Evolutionary conservation across 2,888 invertebrate species (phyloP).

Genomic region (Trisateles emortualis): DNA sequence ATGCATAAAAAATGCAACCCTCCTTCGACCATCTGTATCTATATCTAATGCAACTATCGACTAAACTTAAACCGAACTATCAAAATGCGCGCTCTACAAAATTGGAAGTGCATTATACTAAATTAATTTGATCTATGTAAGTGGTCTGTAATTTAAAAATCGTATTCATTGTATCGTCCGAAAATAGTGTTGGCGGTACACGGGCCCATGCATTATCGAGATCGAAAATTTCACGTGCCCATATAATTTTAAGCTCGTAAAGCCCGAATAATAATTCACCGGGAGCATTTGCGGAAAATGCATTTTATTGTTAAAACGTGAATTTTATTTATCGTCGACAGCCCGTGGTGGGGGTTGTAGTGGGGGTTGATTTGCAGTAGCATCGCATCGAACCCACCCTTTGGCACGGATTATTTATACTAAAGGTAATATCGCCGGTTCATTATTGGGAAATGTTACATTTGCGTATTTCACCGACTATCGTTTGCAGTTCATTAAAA

Average conservation of each 20-base stretch:
- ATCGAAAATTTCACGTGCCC: constrained; percentile 86
- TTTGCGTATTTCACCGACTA: constrained; percentile 79
- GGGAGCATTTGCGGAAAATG: constrained; percentile 87
- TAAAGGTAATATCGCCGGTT: constrained; percentile 85
- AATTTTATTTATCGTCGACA: constrained; percentile 87
- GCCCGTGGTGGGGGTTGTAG: constrained; percentile 71
- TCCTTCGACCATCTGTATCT: constrained; percentile 36
- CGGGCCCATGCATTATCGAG: constrained; percentile 79
- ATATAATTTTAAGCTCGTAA: constrained; percentile 87
- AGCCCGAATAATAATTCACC: constrained; percentile 84
- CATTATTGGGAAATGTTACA: constrained; percentile 85
- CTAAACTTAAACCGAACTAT: constrained; percentile 8
- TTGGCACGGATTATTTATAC: constrained; percentile 85
- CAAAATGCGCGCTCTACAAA: constrained; percentile 26
- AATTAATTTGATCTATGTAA: constrained; percentile 46
- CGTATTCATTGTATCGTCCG: constrained; percentile 53
- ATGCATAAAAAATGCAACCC: constrained; percentile 69
- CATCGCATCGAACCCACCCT: constrained; percentile 83
- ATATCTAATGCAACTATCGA: constrained; percentile 24
- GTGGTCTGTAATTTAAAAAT: constrained; percentile 50
- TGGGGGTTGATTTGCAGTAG: constrained; percentile 83
- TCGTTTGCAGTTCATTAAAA: constrained; percentile 84
- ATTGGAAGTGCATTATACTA: constrained; percentile 35
- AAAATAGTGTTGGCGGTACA: constrained; percentile 76
- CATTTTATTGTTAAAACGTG: constrained; percentile 88